Evolutionary conservation across 2,888 invertebrate genomes (phyloP).

Genomic region (Standfussiana lucernea): DNA sequence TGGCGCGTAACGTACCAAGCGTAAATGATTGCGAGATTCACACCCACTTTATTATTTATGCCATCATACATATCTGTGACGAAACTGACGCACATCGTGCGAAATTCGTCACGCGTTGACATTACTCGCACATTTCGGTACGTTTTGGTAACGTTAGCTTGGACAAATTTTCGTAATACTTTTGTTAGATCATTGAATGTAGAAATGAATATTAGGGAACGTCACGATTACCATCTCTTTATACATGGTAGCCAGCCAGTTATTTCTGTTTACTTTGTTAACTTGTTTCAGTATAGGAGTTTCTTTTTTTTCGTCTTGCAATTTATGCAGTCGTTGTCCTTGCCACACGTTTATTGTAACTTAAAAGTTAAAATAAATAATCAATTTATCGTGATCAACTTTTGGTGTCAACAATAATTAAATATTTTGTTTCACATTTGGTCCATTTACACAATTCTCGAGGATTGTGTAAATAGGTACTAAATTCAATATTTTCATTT

Average conservation of each 20-base stretch:
- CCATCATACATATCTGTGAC: slow-evolving; percentile 26
- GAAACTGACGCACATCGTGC: slow-evolving; percentile 32
- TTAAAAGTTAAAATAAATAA: not conserved
- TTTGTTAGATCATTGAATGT: slow-evolving; percentile 14
- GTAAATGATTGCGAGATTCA: slow-evolving; percentile 26
- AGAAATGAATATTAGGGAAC: slow-evolving; percentile 14
- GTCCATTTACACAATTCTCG: not conserved
- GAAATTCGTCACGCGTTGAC: slow-evolving; percentile 49
- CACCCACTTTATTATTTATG: slow-evolving; percentile 42
- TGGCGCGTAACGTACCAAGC: slow-evolving; percentile 13
- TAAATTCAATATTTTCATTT: not conserved
- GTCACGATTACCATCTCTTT: not conserved
- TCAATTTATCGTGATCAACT: not conserved
- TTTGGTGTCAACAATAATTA: not conserved
- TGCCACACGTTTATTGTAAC: not conserved
- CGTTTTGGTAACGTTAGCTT: slow-evolving; percentile 11
- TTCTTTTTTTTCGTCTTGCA: not conserved
- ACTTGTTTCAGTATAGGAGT: not conserved
- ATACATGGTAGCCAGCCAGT: not conserved
- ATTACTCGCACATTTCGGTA: slow-evolving; percentile 20
- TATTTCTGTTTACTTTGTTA: not conserved
- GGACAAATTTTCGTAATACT: slow-evolving; percentile 28
- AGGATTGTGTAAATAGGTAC: not conserved
- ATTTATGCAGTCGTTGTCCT: not conserved
- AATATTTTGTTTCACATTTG: not conserved